Evolutionary conservation across 1,140 invertebrate genomes (phyloP).

Genomic region (Tribolium madens): DNA sequence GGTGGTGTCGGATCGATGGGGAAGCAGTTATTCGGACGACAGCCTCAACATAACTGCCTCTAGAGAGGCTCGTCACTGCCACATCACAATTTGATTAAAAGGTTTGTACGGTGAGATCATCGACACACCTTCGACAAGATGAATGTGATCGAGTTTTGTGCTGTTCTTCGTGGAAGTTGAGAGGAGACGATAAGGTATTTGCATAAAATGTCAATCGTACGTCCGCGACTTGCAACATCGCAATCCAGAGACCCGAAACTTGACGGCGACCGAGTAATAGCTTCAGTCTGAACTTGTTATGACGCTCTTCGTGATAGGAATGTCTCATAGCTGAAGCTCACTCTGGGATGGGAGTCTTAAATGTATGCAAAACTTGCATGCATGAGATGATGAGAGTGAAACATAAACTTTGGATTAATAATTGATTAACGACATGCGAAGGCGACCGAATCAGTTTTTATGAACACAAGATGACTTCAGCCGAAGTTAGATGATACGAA

Average conservation of each 20-base stretch:
- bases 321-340: conserved; percentile 42
- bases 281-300: conserved; percentile 56
- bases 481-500: neutral
- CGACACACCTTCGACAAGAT: conserved; percentile 21
- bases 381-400: conserved; percentile 30
- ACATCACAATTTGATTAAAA: conserved; percentile 27
- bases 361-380: conserved; percentile 33
- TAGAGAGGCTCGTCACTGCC: conserved; percentile 36
- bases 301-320: conserved; percentile 52
- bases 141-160: conserved; percentile 23
- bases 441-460: conserved; percentile 1
- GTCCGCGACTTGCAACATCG: conserved; percentile 44
- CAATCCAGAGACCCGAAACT: conserved; percentile 47
- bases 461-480: neutral
- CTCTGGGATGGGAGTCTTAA: conserved; percentile 30
- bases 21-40: conserved; percentile 64
- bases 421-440: conserved; percentile 25
- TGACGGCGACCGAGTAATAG: conserved; percentile 54
- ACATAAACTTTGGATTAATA: conserved; percentile 32
- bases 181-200: conserved; percentile 46
- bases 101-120: conserved; percentile 30
- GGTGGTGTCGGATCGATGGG: conserved; percentile 59
- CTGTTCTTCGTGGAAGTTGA: conserved; percentile 25
- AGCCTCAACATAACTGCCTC: conserved; percentile 53
- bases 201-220: conserved; percentile 56